Percentiles rank a stretch among this genome's conserved stretches.
phyloP scores from a whole-genome alignment of 2,888 invertebrate species.

The Phyto melanocephala region DNA sequence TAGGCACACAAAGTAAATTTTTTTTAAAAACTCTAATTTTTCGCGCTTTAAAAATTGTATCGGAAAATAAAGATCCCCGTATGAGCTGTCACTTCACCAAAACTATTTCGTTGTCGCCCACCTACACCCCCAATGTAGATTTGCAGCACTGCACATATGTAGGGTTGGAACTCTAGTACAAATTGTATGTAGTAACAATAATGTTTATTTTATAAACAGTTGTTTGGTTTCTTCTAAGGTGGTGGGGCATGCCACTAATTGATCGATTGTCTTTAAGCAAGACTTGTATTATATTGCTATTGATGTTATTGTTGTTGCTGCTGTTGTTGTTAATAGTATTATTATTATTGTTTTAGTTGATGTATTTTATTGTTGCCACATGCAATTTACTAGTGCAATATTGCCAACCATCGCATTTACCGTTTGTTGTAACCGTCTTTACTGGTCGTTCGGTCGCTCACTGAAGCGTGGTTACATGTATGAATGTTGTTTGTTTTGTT shows the following conservation, averaged over 20 bases:
- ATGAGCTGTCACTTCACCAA: too few species aligned
- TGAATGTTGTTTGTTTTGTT: slow-evolving; percentile 31
- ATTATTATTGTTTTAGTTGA: slow-evolving; percentile 44
- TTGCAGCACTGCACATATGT: too few species aligned
- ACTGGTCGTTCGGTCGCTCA: slow-evolving; percentile 20
- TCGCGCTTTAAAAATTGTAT: too few species aligned
- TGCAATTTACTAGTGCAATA: slow-evolving; percentile 63
- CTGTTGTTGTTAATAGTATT: too few species aligned
- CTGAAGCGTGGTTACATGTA: slow-evolving; percentile 63
- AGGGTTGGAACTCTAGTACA: too few species aligned
- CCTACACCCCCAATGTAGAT: too few species aligned
- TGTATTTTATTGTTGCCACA: slow-evolving; percentile 60
- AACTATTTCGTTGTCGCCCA: too few species aligned
- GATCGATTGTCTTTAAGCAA: slow-evolving; percentile 67
- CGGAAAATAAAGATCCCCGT: too few species aligned
- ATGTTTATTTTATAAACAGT: slow-evolving; percentile 21
- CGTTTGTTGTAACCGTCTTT: slow-evolving; percentile 46
- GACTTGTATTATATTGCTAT: slow-evolving; percentile 51
- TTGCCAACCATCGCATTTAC: slow-evolving; percentile 51
- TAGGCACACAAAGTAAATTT: too few species aligned
- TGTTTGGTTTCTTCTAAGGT: slow-evolving; percentile 36
- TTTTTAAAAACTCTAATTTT: too few species aligned
- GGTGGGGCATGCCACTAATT: slow-evolving; percentile 68
- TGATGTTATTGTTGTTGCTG: slow-evolving; percentile 6
- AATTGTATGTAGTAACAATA: neutral